Conservation (phyloP, 2,797 vertebrate species). For the Geotrypetes seraphini region DNA sequence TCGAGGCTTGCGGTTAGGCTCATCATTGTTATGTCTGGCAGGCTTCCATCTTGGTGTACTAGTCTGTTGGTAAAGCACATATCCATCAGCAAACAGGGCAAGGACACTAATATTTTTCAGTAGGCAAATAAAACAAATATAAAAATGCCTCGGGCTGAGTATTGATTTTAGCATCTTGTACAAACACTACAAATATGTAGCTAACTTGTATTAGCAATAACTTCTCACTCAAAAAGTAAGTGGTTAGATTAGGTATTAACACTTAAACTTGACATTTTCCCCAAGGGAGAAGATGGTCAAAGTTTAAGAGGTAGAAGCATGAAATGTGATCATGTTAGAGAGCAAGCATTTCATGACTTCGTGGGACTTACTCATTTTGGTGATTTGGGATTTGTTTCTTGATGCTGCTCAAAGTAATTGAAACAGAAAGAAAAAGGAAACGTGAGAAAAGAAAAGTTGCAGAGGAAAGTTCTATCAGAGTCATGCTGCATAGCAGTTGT, state of each 20-base stretch:
- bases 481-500: slow-evolving; percentile 49
- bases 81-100: slow-evolving; percentile 20
- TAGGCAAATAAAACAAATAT: too few relatives aligned
- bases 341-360: slow-evolving; percentile 70
- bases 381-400: slow-evolving; percentile 94
- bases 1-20: slow-evolving; percentile 60
- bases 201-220: slow-evolving; percentile 34
- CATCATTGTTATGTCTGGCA: slow-evolving; percentile 87
- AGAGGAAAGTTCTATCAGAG: slow-evolving; percentile 48
- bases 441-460: slow-evolving; percentile 63
- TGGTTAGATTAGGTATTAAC: slow-evolving; percentile 43
- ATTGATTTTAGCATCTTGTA: slow-evolving; percentile 34
- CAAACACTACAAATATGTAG: slow-evolving; percentile 30
- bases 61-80: slow-evolving; percentile 61
- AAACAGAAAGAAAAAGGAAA: slow-evolving; percentile 72
- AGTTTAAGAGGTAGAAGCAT: slow-evolving; percentile 77
- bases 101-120: too few relatives aligned
- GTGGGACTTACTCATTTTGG: slow-evolving; percentile 93
- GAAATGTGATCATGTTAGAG: slow-evolving; percentile 69
- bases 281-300: slow-evolving; percentile 61
- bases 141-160: slow-evolving; percentile 30
- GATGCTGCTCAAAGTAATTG: slow-evolving; percentile 91
- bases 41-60: slow-evolving; percentile 83
- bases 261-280: slow-evolving; percentile 74
- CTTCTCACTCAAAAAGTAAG: slow-evolving; percentile 35